These are phyloP conservation scores for Pica pica DNA, from an alignment of 2,113 vertebrate species.

Conservation along the genomic window DNA sequence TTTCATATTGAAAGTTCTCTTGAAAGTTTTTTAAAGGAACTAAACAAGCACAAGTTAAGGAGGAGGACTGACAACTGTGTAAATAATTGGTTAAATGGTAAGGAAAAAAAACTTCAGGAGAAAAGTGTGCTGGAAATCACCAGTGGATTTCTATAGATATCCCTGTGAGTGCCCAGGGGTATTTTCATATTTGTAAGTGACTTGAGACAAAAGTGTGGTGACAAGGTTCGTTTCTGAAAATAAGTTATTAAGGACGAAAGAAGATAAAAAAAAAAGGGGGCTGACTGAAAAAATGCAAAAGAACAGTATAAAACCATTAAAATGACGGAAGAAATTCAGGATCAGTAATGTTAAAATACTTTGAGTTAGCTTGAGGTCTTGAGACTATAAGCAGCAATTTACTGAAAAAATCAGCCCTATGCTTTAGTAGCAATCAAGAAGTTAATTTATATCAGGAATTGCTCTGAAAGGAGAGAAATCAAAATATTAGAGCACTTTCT, in stretches of 20 bases:
- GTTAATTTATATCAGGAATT: not conserved
- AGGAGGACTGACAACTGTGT: not conserved
- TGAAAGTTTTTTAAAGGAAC: not conserved
- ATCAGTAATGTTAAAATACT: not conserved
- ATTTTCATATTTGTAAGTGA: not conserved
- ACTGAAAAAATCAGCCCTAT: not conserved
- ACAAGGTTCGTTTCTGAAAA: not conserved
- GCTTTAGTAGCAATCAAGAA: not conserved
- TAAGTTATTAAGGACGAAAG: not conserved
- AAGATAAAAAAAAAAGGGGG: not conserved
- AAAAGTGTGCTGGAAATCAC: not conserved
- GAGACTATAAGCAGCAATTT: not conserved
- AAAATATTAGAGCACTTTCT: not conserved
- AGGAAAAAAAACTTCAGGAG: not conserved
- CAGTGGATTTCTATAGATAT: not conserved
- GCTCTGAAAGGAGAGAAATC: not conserved
- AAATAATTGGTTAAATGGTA: not conserved
- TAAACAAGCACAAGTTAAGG: not conserved
- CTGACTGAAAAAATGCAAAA: not conserved
- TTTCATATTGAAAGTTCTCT: not conserved
- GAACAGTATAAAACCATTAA: not conserved
- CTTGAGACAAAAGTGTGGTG: not conserved
- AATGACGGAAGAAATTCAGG: not conserved
- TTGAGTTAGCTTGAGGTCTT: not conserved
- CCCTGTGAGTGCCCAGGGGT: not conserved